Evolutionary conservation across 2,113 vertebrate species (phyloP), one percentile per base, ranked within the genome.

Genomic region (Pseudorasbora parva): DNA sequence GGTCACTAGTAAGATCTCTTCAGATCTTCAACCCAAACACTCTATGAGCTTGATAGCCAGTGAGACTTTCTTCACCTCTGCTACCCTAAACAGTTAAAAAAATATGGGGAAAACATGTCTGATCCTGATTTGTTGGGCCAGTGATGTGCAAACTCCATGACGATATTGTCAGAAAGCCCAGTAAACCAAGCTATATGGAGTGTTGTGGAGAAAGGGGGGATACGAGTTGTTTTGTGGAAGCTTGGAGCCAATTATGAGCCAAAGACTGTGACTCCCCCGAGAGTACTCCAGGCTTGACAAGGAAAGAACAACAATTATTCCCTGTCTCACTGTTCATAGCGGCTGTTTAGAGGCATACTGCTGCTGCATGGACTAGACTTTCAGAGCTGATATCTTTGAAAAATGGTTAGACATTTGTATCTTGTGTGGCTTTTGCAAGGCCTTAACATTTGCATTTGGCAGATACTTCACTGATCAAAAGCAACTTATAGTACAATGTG

Each of bases 171-270:
- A 69, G 79, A 69, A 69, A 81, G 64, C 62, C 62, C 79, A 54
- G 62, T 81, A 81, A 68, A 69, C 78, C 47, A 37, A 23, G 30
- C 62, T 81, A 33, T 69, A 81, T 81, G 47, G 64, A 69, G 79
- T 56, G 47, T 69, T 69, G 64, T 69, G 62, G 27, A 68, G 30
- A 69, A 68, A 69, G 49, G 27, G 6, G 64, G 79, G 64, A 69
- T 69, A 71, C 15, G 30, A 51, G 64, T 81, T 81, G 79, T 71
- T 81, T 81, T 81, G 79, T 81, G 79, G 74, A 78, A 69, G 82
- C 75, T 84, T 84, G 82, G 82, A 84, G 82, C 82, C 82, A 84
- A 78, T 84, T 78, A 84, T 84, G 74, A 78, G 82, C 66, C 74
- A 84, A 78, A 78, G 60, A 76, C 75, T 78, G 82, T 78, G 82